These are phyloP conservation scores for Drosophila neotestacea DNA, from an alignment of 2,888 invertebrate species.

Conservation along the genomic window DNA sequence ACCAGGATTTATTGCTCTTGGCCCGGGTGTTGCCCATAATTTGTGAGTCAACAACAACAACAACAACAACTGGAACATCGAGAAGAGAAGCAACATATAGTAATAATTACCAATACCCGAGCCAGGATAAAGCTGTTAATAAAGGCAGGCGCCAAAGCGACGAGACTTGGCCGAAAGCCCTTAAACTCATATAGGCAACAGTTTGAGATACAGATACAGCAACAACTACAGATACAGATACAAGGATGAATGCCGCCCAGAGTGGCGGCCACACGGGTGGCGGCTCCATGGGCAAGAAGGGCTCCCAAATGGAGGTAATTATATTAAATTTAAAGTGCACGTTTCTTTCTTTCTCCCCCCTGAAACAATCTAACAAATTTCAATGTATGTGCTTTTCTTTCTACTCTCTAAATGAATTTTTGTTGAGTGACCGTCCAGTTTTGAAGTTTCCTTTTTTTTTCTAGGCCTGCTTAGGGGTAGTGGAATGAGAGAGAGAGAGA, in stretches of 20 bases:
- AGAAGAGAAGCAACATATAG: conserved; percentile 9
- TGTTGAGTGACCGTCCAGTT: conserved; percentile 19
- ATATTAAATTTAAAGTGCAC: conserved; percentile 60
- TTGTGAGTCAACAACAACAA: conserved; percentile 23
- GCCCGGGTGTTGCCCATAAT: conserved; percentile 38
- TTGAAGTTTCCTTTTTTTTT: not conserved
- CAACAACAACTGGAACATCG: conserved; percentile 6
- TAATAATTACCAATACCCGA: conserved; percentile 45
- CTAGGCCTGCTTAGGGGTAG: not conserved
- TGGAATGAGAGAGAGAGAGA: not conserved
- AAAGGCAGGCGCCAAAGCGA: conserved; percentile 26
- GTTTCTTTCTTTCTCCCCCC: not conserved
- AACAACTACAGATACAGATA: not conserved
- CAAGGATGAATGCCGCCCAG: conserved; percentile 85
- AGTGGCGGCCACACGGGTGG: conserved; percentile 84
- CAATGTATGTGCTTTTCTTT: conserved; percentile 8
- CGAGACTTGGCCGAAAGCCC: not conserved
- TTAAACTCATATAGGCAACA: conserved; percentile 1
- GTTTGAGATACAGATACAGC: conserved; percentile 13
- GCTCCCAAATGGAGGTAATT: conserved; percentile 85
- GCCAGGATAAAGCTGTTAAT: conserved; percentile 31
- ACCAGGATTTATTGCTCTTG: conserved; percentile 56
- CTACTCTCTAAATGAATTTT: conserved; percentile 23
- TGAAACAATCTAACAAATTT: not conserved
- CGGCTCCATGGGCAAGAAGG: conserved; percentile 85